These are phyloP conservation scores for Rhagonycha lutea DNA, from an alignment of 2,888 invertebrate genomes.

Conservation along the genomic window DNA sequence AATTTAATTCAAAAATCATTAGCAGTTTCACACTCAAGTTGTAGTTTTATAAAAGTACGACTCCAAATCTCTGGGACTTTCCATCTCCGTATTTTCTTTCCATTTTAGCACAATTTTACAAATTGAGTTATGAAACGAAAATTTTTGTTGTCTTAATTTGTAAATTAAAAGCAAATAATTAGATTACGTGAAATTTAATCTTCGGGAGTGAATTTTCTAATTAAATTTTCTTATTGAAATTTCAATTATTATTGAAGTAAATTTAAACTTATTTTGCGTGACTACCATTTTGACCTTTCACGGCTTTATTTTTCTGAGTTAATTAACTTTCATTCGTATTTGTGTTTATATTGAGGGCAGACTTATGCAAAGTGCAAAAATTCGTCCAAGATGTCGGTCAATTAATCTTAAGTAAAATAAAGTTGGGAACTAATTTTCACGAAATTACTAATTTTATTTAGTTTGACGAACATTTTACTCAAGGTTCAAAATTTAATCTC, in stretches of 20 bases:
- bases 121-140: background rate
- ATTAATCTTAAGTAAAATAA: background rate
- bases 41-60: background rate
- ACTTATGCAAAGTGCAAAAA: background rate
- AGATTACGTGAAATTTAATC: background rate
- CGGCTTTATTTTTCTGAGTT: background rate
- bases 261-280: background rate
- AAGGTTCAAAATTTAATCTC: background rate
- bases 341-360: background rate
- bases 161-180: background rate
- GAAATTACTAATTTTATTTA: background rate
- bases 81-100: background rate
- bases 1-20: background rate
- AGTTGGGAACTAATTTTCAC: background rate
- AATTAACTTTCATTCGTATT: background rate
- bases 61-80: background rate
- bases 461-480: background rate
- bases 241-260: background rate
- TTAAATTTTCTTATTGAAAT: background rate
- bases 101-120: background rate
- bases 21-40: background rate
- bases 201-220: background rate
- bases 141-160: background rate
- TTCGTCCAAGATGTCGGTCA: background rate
- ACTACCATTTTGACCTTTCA: background rate